Base-by-base conservation (phyloP, 1,140 invertebrate genomes). In the Drosophila sp. region DNA sequence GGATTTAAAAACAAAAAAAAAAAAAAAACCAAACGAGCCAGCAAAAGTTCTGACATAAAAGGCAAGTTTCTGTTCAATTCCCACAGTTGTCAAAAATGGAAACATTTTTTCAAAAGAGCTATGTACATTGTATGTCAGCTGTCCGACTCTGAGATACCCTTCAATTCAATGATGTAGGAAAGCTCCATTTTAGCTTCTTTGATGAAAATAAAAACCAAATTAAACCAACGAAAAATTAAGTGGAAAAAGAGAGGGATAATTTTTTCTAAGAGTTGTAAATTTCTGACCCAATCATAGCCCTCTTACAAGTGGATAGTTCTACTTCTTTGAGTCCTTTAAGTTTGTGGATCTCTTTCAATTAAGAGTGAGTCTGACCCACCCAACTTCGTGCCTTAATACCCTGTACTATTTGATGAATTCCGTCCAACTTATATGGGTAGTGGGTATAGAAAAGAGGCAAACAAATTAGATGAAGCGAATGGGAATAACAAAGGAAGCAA, bases 1-100 rank as follows among this genome's bases (percentile, higher is more conserved):
- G 84, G 89, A 82, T 73, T 73, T 68, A 68, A 44, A 63, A 32
- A 32, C 23, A 23, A 57, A 57, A 57, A 32, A 29, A 29, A n/a
- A 7, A 0, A 57, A 63, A 75, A 67, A 50, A 10, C 10, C 25
- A 50, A 6, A 50, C 35, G 56, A 50, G 38, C 38, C 67, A 41
- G 63, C 66, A 76, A 73, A 86, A 81, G 58, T 80, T 87, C 72
- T 72, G 30, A 56, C 70, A 55, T 64, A 74, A 73, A 78, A 66
- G 70, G 72, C 61, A 67, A 75, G 68, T 76, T 76, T 63, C 17
- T 7, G 56, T 33, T 57, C 72, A 54, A 62, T 61, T 29, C 60
- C 38, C 50, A 57, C 30, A 57, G 32, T 58, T 33, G 32, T 50
- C 44, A 50, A 50, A 50, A 27, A 62, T 68, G 60, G 41, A 58